Conservation (phyloP, 2,113 vertebrate genomes). For the Eurypyga helias region DNA sequence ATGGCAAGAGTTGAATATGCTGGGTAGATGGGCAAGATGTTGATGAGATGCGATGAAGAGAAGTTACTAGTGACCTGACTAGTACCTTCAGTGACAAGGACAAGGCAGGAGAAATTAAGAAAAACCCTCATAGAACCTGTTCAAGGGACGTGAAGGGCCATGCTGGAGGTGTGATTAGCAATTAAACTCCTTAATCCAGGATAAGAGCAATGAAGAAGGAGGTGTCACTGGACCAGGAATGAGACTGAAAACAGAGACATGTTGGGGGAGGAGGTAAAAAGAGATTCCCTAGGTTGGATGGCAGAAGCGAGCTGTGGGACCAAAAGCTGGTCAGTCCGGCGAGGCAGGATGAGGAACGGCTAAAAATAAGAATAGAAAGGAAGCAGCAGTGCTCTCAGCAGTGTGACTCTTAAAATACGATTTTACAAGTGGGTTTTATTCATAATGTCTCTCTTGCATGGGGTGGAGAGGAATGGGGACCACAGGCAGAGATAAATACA, state of each 20-base stretch:
- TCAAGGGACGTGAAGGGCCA: not conserved
- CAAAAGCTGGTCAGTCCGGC: not conserved
- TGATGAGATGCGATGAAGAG: not conserved
- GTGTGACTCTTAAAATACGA: not conserved
- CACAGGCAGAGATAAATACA: not conserved
- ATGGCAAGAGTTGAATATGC: not conserved
- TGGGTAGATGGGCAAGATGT: not conserved
- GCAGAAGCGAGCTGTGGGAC: not conserved
- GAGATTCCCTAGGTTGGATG: not conserved
- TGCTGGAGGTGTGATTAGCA: not conserved
- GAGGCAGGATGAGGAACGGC: not conserved
- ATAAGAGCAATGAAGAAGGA: not conserved
- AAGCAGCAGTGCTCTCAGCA: not conserved
- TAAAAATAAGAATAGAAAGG: not conserved
- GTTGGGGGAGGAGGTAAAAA: not conserved
- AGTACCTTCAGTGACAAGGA: not conserved
- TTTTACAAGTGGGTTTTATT: not conserved
- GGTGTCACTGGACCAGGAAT: not conserved
- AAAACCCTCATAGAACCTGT: not conserved
- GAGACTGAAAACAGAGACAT: not conserved
- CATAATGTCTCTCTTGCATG: not conserved
- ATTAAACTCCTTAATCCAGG: not conserved
- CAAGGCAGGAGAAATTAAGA: not conserved
- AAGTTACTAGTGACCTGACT: not conserved
- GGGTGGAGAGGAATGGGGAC: not conserved